These are phyloP conservation scores for Atherinomorus stipes DNA, from an alignment of 2,113 vertebrate species.

Conservation along the genomic window DNA sequence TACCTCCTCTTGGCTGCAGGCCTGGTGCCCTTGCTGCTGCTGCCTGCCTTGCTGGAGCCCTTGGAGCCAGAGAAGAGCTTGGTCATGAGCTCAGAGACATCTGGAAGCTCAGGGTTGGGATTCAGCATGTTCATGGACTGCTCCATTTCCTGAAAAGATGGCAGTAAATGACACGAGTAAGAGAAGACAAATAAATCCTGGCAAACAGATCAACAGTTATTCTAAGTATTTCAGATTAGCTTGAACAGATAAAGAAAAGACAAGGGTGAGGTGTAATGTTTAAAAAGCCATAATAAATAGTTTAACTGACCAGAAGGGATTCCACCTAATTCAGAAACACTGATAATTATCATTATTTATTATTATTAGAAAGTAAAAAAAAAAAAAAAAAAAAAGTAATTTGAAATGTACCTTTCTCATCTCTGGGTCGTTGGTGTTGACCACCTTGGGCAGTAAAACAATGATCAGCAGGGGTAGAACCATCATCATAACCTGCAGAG, in stretches of 20 bases:
- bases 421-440: conserved; percentile 98
- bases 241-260: not conserved
- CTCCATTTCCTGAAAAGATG: conserved; percentile 92
- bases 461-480: conserved; percentile 97
- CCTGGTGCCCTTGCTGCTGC: conserved; percentile 92
- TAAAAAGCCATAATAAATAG: not conserved
- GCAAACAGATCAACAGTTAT: not conserved
- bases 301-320: not conserved
- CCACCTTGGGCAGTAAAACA: conserved; percentile 96
- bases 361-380: not conserved
- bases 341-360: no score
- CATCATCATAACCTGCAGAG: conserved; percentile 98
- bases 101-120: conserved; percentile 97
- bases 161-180: not conserved
- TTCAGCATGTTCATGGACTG: conserved; percentile 99
- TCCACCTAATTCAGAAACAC: not conserved
- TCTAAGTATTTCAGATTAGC: not conserved
- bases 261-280: no score
- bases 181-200: not conserved
- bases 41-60: conserved; percentile 91
- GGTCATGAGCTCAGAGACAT: conserved; percentile 99
- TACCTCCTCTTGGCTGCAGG: conserved; percentile 94
- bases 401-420: conserved; percentile 96
- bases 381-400: not conserved
- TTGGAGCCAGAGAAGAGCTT: conserved; percentile 97